Conservation (phyloP, 2,888 invertebrate genomes). For the Platycheirus rosarum region DNA sequence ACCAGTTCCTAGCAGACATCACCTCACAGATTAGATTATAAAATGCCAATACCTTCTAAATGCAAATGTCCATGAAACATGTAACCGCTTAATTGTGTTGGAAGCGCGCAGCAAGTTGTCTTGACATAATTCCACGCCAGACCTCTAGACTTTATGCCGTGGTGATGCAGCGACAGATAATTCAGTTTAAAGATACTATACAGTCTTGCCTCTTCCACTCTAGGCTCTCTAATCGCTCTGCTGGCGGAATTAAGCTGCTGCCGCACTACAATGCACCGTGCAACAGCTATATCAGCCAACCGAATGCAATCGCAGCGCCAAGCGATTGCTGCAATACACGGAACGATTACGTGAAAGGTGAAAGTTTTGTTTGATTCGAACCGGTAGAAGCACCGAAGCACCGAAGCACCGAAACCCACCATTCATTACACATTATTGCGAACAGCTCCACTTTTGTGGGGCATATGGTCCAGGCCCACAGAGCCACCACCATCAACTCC, state of each 20-base stretch:
- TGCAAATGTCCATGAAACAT: constrained; percentile 71
- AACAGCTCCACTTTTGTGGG: constrained; percentile 70
- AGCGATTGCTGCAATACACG: constrained; percentile 75
- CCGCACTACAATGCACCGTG: constrained; percentile 33
- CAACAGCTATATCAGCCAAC: constrained; percentile 46
- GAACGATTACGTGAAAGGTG: constrained; percentile 82
- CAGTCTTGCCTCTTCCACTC: constrained; percentile 32
- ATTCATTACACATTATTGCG: constrained; percentile 68
- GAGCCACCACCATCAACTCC: constrained; percentile 27
- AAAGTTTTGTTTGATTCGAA: constrained; percentile 78
- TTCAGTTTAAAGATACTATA: constrained; percentile 49
- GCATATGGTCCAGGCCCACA: constrained; percentile 66
- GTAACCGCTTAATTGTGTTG: constrained; percentile 66
- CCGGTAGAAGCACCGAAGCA: constrained; percentile 72
- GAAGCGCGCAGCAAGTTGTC: constrained; percentile 62
- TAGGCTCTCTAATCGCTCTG: constrained; percentile 27
- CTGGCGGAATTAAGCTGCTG: constrained; percentile 15
- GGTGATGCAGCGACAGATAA: constrained; percentile 59
- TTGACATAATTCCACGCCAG: constrained; percentile 60
- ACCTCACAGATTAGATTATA: constrained; percentile 37
- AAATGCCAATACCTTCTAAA: constrained; percentile 47
- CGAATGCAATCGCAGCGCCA: constrained; percentile 65
- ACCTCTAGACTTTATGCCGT: constrained; percentile 58
- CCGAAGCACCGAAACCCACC: constrained; percentile 60
- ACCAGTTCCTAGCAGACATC: constrained; percentile 22